phyloP scores from a whole-genome alignment of 2,113 vertebrate species.

The Arizona elegans region DNA sequence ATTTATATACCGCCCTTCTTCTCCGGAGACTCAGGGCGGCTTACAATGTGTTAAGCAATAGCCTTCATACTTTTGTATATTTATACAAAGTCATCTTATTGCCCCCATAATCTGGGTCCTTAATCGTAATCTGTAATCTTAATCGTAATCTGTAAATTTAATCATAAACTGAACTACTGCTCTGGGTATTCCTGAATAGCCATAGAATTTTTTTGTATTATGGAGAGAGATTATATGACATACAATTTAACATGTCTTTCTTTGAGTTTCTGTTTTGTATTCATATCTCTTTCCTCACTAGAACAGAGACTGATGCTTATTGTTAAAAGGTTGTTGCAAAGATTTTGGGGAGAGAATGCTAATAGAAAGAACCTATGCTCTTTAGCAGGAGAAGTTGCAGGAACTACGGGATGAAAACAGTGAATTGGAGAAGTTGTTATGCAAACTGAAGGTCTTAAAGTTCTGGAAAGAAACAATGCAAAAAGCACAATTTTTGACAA shows the following conservation, averaged over 20 bases:
- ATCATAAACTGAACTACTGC: neutral
- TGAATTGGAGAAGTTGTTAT: constrained; percentile 56
- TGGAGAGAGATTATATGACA: neutral
- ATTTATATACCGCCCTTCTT: too few relatives aligned
- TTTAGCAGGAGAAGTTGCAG: constrained; percentile 68
- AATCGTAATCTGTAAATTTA: too few relatives aligned
- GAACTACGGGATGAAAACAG: constrained; percentile 59
- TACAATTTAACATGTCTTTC: neutral
- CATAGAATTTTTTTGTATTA: neutral
- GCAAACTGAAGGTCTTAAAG: constrained; percentile 65
- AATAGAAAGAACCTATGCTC: neutral
- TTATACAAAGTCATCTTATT: too few relatives aligned
- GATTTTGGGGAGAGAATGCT: neutral
- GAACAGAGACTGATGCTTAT: constrained; percentile 8
- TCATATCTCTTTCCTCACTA: constrained; percentile 30
- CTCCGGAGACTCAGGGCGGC: too few relatives aligned
- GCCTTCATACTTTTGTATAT: too few relatives aligned
- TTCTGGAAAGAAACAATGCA: constrained; percentile 65
- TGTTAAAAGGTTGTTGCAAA: constrained; percentile 20
- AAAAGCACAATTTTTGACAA: constrained; percentile 60
- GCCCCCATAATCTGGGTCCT: too few relatives aligned
- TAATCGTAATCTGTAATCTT: too few relatives aligned
- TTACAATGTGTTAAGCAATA: too few relatives aligned
- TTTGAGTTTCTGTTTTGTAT: constrained; percentile 10
- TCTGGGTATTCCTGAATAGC: neutral